Conservation (phyloP, 2,113 vertebrate genomes). For the Cephalopholis sonnerati region DNA sequence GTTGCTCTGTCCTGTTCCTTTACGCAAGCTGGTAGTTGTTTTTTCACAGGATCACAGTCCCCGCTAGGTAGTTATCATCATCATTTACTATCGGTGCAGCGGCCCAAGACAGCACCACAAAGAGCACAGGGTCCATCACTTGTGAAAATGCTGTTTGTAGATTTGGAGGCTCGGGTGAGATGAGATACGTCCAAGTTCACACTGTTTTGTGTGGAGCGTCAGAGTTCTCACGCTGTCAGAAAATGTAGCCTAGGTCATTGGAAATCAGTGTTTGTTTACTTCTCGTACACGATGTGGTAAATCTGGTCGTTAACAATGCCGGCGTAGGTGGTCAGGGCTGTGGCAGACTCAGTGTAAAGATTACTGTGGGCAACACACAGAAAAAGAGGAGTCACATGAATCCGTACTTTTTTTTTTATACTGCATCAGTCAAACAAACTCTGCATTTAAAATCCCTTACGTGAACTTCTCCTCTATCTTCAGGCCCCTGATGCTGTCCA, state of each 20-base stretch:
- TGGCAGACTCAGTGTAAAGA: conserved; percentile 73
- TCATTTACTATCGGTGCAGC: conserved; percentile 15
- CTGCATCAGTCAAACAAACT: neutral
- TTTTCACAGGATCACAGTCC: conserved; percentile 4
- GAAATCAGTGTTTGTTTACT: conserved; percentile 45
- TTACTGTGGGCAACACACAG: conserved; percentile 67
- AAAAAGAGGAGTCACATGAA: conserved; percentile 13
- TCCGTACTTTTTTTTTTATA: neutral
- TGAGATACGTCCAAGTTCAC: neutral
- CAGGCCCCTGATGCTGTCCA: conserved; percentile 71
- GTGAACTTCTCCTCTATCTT: conserved; percentile 79
- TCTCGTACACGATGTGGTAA: conserved; percentile 75
- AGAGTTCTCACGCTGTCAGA: conserved; percentile 1
- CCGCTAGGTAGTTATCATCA: conserved; percentile 4
- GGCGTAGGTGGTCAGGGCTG: conserved; percentile 70
- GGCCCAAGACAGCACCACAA: neutral
- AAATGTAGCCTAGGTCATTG: neutral
- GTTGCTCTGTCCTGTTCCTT: conserved; percentile 17
- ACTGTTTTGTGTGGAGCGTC: neutral
- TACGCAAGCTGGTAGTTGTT: neutral
- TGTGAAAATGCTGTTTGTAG: conserved; percentile 13
- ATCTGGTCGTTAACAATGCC: conserved; percentile 78
- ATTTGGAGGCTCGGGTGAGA: neutral
- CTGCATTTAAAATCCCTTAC: conserved; percentile 66
- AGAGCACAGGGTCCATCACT: neutral